Evolutionary conservation across 2,888 invertebrate species (phyloP), one percentile per base, ranked within the genome.

Genomic region (Cephus sareptanus): DNA sequence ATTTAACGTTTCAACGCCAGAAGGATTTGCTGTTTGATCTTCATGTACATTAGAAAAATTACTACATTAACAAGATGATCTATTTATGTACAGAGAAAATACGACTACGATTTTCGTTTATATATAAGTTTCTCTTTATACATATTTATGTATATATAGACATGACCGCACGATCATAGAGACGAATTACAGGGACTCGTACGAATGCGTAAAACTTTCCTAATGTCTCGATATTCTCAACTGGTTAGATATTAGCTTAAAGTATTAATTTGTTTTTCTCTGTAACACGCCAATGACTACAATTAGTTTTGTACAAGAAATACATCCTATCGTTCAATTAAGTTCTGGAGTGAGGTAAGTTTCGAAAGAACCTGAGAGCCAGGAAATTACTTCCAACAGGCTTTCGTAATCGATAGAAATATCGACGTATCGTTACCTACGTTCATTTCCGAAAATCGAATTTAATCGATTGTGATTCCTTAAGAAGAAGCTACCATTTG

Each of bases 111-210:
- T 71, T 71, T 71, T 33, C 0, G 31, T 71, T 33, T 33, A 71
- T 31, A 71, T 71, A 71, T 71, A 71, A 71, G 31, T 71, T 71
- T 33, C 13, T 71, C 30, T 71, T 71, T 71, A 71, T 33, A 71
- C 56, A 56, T 56, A 56, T 56, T 56, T 56, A 56, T 56, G 56
- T 56, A 56, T 56, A 56, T 71, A 33, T 71, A 30, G 12, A 71
- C 31, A 33, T 11, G 31, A 33, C 31, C 31, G 71, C 6, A 31
- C 31, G 56, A 71, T 71, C 71, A 33, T 71, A 31, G 71, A 71
- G 56, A 71, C 71, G 33, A 71, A 15, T 33, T 33, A 71, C 71
- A 33, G 71, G 71, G 33, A 71, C 71, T 33, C 31, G 11, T 71
- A 33, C 31, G 13, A 71, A 31, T 31, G 30, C 6, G 15, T 71